Evolutionary conservation across 2,113 vertebrate species (phyloP).

Genomic region (Aspidoscelis tigris): DNA sequence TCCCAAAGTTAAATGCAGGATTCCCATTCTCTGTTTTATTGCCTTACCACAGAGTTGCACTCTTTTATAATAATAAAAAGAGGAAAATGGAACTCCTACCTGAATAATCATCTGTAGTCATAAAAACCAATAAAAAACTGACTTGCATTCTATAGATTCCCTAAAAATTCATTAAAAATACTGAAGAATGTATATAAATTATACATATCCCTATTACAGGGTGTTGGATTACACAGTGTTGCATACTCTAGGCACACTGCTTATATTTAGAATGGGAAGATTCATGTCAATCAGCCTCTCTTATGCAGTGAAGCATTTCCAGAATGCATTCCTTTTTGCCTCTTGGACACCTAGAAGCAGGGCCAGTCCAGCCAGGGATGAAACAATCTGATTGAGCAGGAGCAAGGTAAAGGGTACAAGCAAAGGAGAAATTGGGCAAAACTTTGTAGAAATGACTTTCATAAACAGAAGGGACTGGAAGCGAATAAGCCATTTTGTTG

Average conservation of each 20-base stretch:
- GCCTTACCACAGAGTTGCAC: neutral
- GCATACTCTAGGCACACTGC: neutral
- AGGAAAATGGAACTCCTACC: neutral
- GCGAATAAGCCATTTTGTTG: too few species aligned
- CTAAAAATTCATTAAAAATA: neutral
- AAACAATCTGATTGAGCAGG: neutral
- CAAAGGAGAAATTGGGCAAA: neutral
- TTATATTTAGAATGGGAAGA: neutral
- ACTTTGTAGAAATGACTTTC: too few species aligned
- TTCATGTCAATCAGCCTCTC: neutral
- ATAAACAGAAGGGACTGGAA: neutral
- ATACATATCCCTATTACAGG: neutral
- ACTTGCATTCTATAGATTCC: neutral
- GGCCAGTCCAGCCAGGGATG: neutral
- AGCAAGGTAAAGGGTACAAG: neutral
- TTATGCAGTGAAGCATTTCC: neutral
- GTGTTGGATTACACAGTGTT: neutral
- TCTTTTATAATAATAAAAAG: neutral
- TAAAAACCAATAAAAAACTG: neutral
- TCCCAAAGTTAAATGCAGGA: conserved; percentile 4
- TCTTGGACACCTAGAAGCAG: neutral
- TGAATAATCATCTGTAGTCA: neutral
- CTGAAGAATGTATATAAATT: neutral
- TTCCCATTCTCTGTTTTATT: neutral
- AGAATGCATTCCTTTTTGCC: neutral